phyloP scores from a whole-genome alignment of 1,140 invertebrate genomes.

The Microplitis mediator region DNA sequence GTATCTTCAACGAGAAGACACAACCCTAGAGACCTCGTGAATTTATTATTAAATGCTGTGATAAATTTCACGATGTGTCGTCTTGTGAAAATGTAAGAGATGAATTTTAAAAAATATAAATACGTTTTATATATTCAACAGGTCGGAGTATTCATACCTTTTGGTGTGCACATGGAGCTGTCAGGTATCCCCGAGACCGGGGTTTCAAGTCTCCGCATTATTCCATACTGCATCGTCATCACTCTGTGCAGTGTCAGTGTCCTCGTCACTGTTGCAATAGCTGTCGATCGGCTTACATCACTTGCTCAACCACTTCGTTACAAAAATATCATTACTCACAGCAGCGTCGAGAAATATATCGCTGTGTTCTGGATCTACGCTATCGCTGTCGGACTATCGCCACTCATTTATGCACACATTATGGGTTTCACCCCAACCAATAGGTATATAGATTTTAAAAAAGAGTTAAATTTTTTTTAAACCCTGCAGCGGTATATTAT shows the following conservation, averaged over 20 bases:
- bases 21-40: neutral
- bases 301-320: slow-evolving; percentile 69
- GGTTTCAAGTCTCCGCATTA: slow-evolving; percentile 62
- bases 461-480: too few species aligned
- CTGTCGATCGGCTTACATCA: slow-evolving; percentile 70
- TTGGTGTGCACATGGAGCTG: slow-evolving; percentile 69
- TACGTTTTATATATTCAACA: slow-evolving; percentile 36
- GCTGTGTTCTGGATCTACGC: slow-evolving; percentile 69
- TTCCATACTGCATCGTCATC: slow-evolving; percentile 69
- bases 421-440: slow-evolving; percentile 39
- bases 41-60: slow-evolving; percentile 8
- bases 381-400: slow-evolving; percentile 64
- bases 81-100: neutral
- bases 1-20: too few species aligned
- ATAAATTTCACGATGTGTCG: neutral
- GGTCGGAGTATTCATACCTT: slow-evolving; percentile 73
- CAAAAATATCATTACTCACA: slow-evolving; percentile 69
- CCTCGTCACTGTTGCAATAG: slow-evolving; percentile 69
- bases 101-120: neutral
- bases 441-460: slow-evolving; percentile 37
- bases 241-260: slow-evolving; percentile 70
- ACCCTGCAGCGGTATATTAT: neutral
- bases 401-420: slow-evolving; percentile 61
- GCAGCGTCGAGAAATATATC: slow-evolving; percentile 67
- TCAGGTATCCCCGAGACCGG: slow-evolving; percentile 54